Base-by-base conservation (phyloP, 2,888 invertebrate species). In the Anarsia innoxiella region DNA sequence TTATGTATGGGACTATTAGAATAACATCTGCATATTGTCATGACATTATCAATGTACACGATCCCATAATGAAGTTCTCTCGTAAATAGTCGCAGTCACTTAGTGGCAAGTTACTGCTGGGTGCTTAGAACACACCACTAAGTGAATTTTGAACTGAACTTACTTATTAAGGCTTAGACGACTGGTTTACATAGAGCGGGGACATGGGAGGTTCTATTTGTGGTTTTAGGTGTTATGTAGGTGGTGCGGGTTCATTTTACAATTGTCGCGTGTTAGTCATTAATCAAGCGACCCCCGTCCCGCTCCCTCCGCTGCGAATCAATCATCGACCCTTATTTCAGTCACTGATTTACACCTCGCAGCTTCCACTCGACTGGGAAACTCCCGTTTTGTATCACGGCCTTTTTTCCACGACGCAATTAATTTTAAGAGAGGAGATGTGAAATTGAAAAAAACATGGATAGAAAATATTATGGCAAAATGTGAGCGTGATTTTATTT, bases 91-190 rank as follows among this genome's bases (percentile, higher is more conserved):
- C 23, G 15, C 16, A 33, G 33, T 34, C 11, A 32, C 37, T 37
- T 37, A 32, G 27, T 26, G 37, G 19, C 19, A 19, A 34, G 29
- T 35, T 12, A 15, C 19, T 19, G 19, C 8, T 19, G 8, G 8
- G 19, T 19, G 16, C 30, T 27, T 30, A 26, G 35, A 34, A 29
- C 26, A 34, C 29, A 30, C 25, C 31, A 15, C 39, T 53, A 54
- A 61, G 56, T 58, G 51, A 59, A 59, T 57, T 64, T 56, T 53
- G 57, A 60, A 53, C 46, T 42, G 44, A 42, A 53, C 50, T 49
- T 52, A 41, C 49, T 49, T n/a, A n/a, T n/a, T n/a, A n/a, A 19
- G 19, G 19, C 19, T 19, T 19, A 19, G 19, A 19, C 4, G 8
- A 8, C 8, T 5, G 19, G 26, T 26, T 26, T 26, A 26, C 9